Evolutionary conservation across 2,888 invertebrate genomes (phyloP).

Genomic region (Heliconius hortense): DNA sequence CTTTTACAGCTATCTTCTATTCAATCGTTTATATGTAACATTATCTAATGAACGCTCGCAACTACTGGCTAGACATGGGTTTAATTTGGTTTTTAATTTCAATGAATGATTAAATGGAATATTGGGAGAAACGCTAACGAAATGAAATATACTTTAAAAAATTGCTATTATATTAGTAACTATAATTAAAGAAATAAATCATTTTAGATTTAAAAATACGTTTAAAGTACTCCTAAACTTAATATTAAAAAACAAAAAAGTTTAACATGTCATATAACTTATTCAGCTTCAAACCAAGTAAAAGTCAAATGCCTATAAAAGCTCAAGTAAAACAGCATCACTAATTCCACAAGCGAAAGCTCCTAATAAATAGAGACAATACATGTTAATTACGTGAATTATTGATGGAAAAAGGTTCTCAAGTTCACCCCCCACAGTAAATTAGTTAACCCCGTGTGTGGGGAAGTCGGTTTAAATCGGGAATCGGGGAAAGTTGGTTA

Average conservation of each 20-base stretch:
- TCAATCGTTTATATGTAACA: slow-evolving; percentile 14
- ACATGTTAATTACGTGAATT: slow-evolving; percentile 71
- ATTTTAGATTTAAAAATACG: too few relatives aligned
- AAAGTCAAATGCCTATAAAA: slow-evolving; percentile 8
- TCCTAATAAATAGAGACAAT: slow-evolving; percentile 50
- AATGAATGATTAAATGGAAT: background rate
- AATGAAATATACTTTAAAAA: background rate
- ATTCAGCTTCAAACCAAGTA: background rate
- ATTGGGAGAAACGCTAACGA: background rate
- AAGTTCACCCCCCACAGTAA: slow-evolving; percentile 71
- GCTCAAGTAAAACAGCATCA: slow-evolving; percentile 3
- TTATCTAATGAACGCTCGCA: slow-evolving; percentile 13
- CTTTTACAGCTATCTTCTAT: slow-evolving; percentile 12
- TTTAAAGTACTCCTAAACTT: too few relatives aligned
- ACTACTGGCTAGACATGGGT: slow-evolving; percentile 5
- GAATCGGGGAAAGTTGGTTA: slow-evolving; percentile 37
- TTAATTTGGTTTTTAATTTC: background rate
- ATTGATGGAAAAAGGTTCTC: slow-evolving; percentile 78
- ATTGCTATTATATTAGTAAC: too few relatives aligned
- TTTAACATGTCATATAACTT: background rate
- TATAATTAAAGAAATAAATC: too few relatives aligned
- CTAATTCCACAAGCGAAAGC: slow-evolving; percentile 11
- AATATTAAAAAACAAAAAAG: background rate
- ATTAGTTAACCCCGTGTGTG: slow-evolving; percentile 69
- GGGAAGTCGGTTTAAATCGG: slow-evolving; percentile 38